Base-by-base conservation (phyloP, 2,113 vertebrate species). In the Aix galericulata region DNA sequence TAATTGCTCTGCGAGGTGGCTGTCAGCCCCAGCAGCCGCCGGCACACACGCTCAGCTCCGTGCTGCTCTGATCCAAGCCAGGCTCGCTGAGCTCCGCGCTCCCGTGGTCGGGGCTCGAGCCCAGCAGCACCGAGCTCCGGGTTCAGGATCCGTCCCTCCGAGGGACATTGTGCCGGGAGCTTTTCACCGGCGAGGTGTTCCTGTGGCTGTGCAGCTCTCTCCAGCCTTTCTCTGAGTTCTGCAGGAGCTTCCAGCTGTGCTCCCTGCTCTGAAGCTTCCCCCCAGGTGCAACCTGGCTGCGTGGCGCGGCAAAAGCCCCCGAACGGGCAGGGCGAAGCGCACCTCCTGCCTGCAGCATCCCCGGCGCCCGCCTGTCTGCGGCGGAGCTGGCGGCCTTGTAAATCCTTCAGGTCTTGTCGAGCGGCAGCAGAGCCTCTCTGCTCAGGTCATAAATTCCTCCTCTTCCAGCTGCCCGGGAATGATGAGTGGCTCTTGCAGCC, bases 41-140 rank as follows among this genome's bases (percentile, higher is more conserved):
- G 0, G 5, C 11, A 26, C 32, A 0, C 1, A 23, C 11, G 34
- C 34, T 40, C 3, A 2, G 18, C 31, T 53, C 53, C 60, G 53
- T 14, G 9, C 15, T 6, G 1, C 58, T 44, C 2, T 29, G 4
- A 40, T 17, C 67, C 2, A 3, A 11, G 34, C 13, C 46, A 8
- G 31, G 12, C 46, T 13, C 3, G 17, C 56, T 16, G 34, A 74
- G 52, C 59, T 80, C 27, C 10, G 4, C 1, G 1, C 21, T 85
- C 59, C 66, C 7, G 15, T 5, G 0, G 8, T n/a, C 18, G 4
- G 29, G n/a, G 10, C 72, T 13, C 8, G 76, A 31, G 38, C 60
- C 66, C 68, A 5, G 42, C 22, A 9, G 34, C 76, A 26, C 36
- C 3, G 5, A 60, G 40, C 75, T 27, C 6, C 1, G 13, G 60